Base-by-base conservation (phyloP, 2,113 vertebrate genomes). In the Epinephelus lanceolatus region DNA sequence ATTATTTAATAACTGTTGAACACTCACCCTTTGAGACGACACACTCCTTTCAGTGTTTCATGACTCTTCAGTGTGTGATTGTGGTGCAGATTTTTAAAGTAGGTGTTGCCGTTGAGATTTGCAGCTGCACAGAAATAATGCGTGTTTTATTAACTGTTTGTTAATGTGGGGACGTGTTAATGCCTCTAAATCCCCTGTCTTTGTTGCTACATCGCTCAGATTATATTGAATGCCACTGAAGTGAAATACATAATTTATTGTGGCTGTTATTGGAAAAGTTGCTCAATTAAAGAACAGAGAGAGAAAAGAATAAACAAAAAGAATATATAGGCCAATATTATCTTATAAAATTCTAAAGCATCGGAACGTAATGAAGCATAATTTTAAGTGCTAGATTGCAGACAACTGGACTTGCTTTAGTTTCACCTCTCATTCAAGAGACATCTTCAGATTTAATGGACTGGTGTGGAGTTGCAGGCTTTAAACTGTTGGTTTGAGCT, bases 181-280 rank as follows among this genome's bases (percentile, higher is more conserved):
- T 65, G 23, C 56, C 30, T 74, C 71, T 37, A 45, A 88, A 81
- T 79, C 59, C 63, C 69, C 14, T 25, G 25, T 55, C 53, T 59
- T 55, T 59, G 3, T 25, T 53, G 59, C 77, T 51, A 67, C 51
- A 49, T 73, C 60, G 56, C 57, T 70, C 30, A 21, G n/a, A 69
- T 82, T 55, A 61, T 66, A 76, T 86, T 55, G 27, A 11, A 63
- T 71, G 59, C 11, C 12, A 42, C 15, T 45, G 30, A 71, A 19
- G 13, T 37, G 51, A 71, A 67, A 76, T 21, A 30, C 15, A 33
- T 67, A 0, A 71, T 55, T 42, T 19, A 11, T 27, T 1, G 45
- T 63, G 52, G 12, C 49, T 76, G 55, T 76, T 80, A 52, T 80
- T 61, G 55, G 27, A 25, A 71, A 45, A 57, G 60, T 25, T 10